Conservation (phyloP, 2,113 vertebrate genomes). For the Actenoides hombroni region DNA sequence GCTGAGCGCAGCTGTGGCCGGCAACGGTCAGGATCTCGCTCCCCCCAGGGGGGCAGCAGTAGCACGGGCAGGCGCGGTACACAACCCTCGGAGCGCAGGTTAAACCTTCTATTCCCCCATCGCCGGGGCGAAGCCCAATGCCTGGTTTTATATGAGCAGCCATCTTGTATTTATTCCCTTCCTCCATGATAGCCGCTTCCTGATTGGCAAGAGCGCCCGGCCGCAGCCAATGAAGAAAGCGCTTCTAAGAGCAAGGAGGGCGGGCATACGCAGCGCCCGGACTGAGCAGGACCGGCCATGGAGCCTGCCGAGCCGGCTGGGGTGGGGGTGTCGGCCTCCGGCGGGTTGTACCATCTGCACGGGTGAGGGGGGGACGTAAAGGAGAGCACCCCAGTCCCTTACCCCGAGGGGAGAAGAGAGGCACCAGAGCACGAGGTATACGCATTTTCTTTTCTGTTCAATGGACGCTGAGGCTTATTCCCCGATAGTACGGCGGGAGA, state of each 20-base stretch:
- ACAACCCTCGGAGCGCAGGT: constrained; percentile 52
- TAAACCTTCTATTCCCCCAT: constrained; percentile 85
- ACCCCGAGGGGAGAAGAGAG: accelerated
- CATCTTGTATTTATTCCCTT: constrained; percentile 99
- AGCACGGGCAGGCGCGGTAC: background rate
- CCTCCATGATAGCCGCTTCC: constrained; percentile 83
- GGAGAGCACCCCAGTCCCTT: accelerated
- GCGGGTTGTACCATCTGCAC: background rate
- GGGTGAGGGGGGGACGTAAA: accelerated
- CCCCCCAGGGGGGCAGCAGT: background rate
- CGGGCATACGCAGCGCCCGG: background rate
- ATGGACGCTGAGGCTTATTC: accelerated
- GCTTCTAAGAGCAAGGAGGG: constrained; percentile 50
- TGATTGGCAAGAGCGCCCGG: constrained; percentile 83
- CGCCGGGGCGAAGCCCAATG: constrained; percentile 79
- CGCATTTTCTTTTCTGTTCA: accelerated
- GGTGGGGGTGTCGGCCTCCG: background rate
- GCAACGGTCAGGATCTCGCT: background rate
- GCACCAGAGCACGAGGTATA: accelerated
- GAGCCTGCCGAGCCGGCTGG: background rate
- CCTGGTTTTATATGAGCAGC: constrained; percentile 98
- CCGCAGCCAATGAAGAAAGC: constrained; percentile 76
- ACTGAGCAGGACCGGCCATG: constrained; percentile 18
- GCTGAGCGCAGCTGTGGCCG: background rate
- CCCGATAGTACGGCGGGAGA: accelerated